Percentiles rank a stretch among this genome's conserved stretches.
These are phyloP conservation scores for Tokudaia tokunoshimensis DNA, from an alignment of 2,797 vertebrate species.

Conservation along the genomic window DNA sequence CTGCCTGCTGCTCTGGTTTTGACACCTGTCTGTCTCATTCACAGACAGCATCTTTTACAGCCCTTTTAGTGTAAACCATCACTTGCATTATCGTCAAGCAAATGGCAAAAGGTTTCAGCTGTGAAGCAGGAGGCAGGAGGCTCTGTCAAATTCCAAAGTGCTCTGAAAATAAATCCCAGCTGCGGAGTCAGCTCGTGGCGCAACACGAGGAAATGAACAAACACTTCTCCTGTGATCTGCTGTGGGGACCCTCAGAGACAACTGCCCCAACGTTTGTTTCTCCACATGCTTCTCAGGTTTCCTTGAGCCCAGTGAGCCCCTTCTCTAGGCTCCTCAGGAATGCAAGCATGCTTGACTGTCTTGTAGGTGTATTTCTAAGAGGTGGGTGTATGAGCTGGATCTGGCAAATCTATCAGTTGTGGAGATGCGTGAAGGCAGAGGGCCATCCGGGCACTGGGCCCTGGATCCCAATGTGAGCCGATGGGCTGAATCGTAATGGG, in stretches of 20 bases:
- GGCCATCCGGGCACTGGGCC: neutral
- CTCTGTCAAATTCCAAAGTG: constrained; percentile 55
- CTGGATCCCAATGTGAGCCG: neutral
- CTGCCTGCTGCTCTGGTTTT: neutral
- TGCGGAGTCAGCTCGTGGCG: neutral
- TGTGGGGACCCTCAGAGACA: constrained; percentile 42
- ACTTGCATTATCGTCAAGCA: constrained; percentile 57
- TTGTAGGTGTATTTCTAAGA: neutral
- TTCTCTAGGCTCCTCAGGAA: neutral
- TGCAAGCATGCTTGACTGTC: neutral
- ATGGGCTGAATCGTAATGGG: rapidly evolving
- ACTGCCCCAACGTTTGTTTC: neutral
- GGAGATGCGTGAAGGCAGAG: neutral
- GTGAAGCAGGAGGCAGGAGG: neutral
- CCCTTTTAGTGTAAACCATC: neutral
- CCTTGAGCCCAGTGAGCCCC: neutral
- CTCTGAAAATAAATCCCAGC: constrained; percentile 69
- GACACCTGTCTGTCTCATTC: constrained; percentile 66
- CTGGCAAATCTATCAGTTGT: neutral
- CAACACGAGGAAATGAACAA: constrained; percentile 65
- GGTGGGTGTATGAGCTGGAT: too few relatives aligned
- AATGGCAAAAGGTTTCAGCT: constrained; percentile 42
- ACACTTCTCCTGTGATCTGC: constrained; percentile 19
- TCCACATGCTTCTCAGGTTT: constrained; percentile 5
- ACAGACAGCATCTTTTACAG: neutral